Base-by-base conservation (phyloP, 2,888 invertebrate species). In the Cyaniris semiargus region DNA sequence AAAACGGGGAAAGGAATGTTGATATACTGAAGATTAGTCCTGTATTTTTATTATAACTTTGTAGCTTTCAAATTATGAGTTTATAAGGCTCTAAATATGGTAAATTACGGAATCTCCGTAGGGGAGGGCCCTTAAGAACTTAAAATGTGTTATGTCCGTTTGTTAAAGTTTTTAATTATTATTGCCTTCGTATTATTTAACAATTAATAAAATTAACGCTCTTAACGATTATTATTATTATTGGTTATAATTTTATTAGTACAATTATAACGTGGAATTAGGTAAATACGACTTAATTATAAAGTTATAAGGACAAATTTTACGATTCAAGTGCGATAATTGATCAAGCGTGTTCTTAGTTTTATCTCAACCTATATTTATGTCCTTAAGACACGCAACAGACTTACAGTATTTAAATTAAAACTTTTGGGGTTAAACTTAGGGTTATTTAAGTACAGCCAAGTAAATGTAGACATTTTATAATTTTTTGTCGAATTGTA, bases 301-400 rank as follows among this genome's bases (percentile, higher is more conserved):
- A 71, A 15, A 72, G 53, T 53, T 74, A 23, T 74, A 48, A 74
- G 74, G 74, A 74, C 74, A 74, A 74, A 74, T 74, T 74, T 74
- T 74, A 48, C 74, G 53, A 74, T 74, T 53, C 53, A 21, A 7
- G 10, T 4, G 74, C 48, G 74, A 74, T 74, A 74, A 74, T 74
- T 53, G 74, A 72, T 72, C 72, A 44, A 72, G 72, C 48, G 74
- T 53, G 53, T 74, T 74, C 18, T 53, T 53, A 27, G 27, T 74
- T 74, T 74, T 74, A 74, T 53, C 48, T 48, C 18, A 53, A 74
- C 23, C 44, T 53, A 74, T 48, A 74, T 74, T 53, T 74, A 74
- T 74, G 53, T 48, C 48, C 23, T 74, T 74, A 53, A 13, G 23
- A 53, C 74, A 74, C 74, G 74, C 74, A 48, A 71, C 71, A 70